Evolutionary conservation across 2,797 vertebrate species (phyloP).

Genomic region (Petrocephalus schoutedeni): DNA sequence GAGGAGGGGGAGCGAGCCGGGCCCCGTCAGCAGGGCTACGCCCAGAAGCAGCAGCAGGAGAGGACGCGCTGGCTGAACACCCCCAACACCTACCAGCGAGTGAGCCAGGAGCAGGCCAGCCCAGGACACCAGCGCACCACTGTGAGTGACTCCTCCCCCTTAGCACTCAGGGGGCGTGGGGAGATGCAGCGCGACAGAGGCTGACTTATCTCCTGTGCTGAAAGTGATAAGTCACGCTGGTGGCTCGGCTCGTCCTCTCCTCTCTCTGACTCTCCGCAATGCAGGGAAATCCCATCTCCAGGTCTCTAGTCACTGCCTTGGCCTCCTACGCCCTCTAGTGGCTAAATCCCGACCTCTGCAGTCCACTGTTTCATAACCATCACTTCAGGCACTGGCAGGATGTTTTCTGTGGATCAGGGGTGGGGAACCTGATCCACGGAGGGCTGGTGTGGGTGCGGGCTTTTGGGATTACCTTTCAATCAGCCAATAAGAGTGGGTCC

Average conservation of each 20-base stretch:
- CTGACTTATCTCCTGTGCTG: background rate
- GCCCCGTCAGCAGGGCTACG: conserved; percentile 71
- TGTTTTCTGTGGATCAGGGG: background rate
- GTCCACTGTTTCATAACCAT: background rate
- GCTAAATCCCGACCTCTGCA: conserved; percentile 21
- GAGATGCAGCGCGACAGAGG: background rate
- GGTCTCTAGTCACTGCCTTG: conserved; percentile 33
- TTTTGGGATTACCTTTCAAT: too few relatives aligned
- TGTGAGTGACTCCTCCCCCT: conserved; percentile 56
- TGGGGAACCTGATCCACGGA: too few relatives aligned
- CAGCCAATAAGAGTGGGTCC: too few relatives aligned
- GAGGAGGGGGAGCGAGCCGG: conserved; percentile 67
- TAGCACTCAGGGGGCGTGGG: background rate
- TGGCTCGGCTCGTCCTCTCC: conserved; percentile 43
- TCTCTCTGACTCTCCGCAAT: conserved; percentile 59
- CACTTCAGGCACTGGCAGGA: background rate
- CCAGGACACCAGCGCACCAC: conserved; percentile 76
- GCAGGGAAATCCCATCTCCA: conserved; percentile 53
- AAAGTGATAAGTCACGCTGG: conserved; percentile 33
- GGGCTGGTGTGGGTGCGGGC: too few relatives aligned
- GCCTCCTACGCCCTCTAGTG: conserved; percentile 60
- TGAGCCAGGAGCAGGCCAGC: conserved; percentile 75
- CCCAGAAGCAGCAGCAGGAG: conserved; percentile 86
- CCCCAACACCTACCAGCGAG: conserved; percentile 86
- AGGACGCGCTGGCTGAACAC: conserved; percentile 96